phyloP scores from a whole-genome alignment of 2,888 invertebrate genomes.

The Seladonia tumulorum region DNA sequence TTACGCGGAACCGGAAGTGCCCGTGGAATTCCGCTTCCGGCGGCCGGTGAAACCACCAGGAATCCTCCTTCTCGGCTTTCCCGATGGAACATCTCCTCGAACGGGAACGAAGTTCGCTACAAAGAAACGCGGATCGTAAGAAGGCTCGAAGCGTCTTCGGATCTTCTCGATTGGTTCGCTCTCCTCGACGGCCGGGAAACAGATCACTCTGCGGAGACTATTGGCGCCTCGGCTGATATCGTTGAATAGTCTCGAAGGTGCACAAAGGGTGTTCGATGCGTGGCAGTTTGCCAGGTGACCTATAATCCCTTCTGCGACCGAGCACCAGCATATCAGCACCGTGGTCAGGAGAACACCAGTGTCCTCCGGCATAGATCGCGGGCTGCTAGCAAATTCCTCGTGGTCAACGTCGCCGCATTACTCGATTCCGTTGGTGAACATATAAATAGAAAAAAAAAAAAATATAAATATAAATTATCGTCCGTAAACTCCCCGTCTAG shows the following conservation, averaged over 20 bases:
- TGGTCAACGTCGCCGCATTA: not conserved
- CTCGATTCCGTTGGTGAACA: not conserved
- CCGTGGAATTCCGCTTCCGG: not conserved
- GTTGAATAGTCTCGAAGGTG: not conserved
- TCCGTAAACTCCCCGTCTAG: too few relatives aligned
- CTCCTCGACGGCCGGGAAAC: not conserved
- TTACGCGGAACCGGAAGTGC: not conserved
- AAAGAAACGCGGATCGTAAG: too few relatives aligned
- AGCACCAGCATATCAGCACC: not conserved
- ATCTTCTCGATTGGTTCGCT: not conserved
- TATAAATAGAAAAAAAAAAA: too few relatives aligned
- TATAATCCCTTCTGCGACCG: not conserved
- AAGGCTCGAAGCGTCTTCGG: too few relatives aligned
- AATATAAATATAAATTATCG: too few relatives aligned
- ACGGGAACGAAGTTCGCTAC: too few relatives aligned
- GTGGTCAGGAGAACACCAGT: not conserved
- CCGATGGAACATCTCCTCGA: not conserved
- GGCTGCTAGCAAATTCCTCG: not conserved
- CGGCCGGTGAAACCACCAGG: not conserved
- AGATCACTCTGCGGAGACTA: not conserved
- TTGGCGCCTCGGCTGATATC: not conserved
- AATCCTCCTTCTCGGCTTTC: not conserved
- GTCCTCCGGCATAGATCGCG: not conserved
- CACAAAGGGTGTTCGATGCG: not conserved
- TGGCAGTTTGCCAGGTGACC: conserved; percentile 8